A percentile compares a stretch with the other conserved stretches of the same genome.
phyloP scores from a whole-genome alignment of 2,797 vertebrate species.

The Enteromius thamalakanensis region DNA sequence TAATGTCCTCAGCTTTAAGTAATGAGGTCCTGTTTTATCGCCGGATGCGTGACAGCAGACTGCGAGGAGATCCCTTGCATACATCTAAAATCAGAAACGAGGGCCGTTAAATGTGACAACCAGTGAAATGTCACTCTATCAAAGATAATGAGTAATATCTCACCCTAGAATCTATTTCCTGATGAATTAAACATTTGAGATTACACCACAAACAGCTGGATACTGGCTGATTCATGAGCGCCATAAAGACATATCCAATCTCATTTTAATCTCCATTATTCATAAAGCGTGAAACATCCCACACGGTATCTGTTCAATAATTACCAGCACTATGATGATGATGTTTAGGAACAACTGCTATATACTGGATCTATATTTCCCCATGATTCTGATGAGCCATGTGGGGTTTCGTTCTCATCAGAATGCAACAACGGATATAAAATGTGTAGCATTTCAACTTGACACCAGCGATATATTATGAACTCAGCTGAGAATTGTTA shows the following conservation, averaged over 20 bases:
- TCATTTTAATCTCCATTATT: conserved; percentile 60
- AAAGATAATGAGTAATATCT: conserved; percentile 61
- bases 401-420: conserved; percentile 50
- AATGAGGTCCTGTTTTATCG: conserved; percentile 53
- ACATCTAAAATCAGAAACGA: conserved; percentile 51
- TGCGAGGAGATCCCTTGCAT: conserved; percentile 19
- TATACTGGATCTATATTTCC: conserved; percentile 44
- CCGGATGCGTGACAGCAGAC: conserved; percentile 32
- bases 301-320: conserved; percentile 50
- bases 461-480: conserved; percentile 46
- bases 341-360: conserved; percentile 43
- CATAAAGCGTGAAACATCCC: conserved; percentile 51
- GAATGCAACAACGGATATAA: conserved; percentile 36
- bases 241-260: conserved; percentile 59
- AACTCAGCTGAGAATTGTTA: conserved; percentile 31
- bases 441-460: conserved; percentile 32
- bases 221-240: conserved; percentile 56
- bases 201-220: conserved; percentile 59
- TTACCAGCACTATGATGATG: conserved; percentile 46
- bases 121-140: conserved; percentile 59
- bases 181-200: conserved; percentile 61
- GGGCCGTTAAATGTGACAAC: conserved; percentile 48
- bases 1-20: conserved; percentile 52
- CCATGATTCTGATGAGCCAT: conserved; percentile 44
- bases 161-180: conserved; percentile 55